phyloP scores from a whole-genome alignment of 2,888 invertebrate species.

The Sympetrum striolatum region DNA sequence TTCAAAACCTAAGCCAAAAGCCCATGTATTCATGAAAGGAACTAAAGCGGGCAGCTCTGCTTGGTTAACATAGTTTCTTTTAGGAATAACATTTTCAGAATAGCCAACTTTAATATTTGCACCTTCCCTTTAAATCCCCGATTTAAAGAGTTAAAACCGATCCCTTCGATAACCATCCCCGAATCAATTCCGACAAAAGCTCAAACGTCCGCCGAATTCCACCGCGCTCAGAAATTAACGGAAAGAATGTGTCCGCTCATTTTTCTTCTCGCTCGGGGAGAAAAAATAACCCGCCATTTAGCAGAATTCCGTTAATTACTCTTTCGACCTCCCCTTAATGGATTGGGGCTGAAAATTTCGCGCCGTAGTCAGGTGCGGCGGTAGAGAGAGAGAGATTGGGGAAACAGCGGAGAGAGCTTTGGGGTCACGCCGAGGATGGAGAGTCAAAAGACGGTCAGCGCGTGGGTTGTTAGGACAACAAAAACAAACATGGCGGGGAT shows the following conservation, averaged over 20 bases:
- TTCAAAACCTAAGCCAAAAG: no score
- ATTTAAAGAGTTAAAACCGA: no score
- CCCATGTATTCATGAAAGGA: no score
- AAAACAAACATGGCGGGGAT: background rate
- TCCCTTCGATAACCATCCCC: no score
- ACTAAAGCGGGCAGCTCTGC: no score
- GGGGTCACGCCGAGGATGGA: background rate
- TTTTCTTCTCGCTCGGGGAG: no score
- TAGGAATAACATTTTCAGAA: no score
- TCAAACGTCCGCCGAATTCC: background rate
- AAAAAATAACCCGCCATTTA: background rate
- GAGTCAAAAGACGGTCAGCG: conserved; percentile 8
- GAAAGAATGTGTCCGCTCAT: background rate
- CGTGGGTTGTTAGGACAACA: background rate
- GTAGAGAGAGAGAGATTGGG: background rate
- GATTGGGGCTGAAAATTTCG: background rate
- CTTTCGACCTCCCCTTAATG: background rate
- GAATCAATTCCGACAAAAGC: no score
- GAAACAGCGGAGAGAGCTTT: background rate
- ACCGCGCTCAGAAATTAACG: background rate
- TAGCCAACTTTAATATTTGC: no score
- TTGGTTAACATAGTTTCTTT: no score
- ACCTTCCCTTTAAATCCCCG: no score
- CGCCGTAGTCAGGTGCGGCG: background rate
- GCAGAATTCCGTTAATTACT: background rate